Conservation (phyloP, 2,888 invertebrate species). For the Bombylius discolor region DNA sequence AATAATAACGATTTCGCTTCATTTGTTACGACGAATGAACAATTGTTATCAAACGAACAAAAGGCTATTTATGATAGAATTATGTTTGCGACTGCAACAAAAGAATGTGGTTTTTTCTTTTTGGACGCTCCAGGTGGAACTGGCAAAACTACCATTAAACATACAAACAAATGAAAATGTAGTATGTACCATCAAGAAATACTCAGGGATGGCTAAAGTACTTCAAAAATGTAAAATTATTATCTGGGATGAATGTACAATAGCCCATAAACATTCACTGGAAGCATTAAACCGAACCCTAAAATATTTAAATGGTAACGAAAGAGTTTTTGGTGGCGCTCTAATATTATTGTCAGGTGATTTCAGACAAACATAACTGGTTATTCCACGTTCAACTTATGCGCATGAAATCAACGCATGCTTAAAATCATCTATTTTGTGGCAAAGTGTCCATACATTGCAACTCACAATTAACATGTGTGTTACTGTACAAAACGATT, state of each 20-base stretch:
- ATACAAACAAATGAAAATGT: no score
- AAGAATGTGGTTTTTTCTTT: no score
- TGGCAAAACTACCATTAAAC: no score
- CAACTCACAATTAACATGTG: no score
- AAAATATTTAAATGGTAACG: background rate
- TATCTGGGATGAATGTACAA: conserved; percentile 11
- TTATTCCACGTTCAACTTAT: conserved; percentile 4
- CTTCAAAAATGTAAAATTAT: background rate
- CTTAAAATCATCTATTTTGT: background rate
- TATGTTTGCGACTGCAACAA: background rate
- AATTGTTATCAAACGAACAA: background rate
- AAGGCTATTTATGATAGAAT: background rate
- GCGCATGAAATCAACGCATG: conserved; percentile 5
- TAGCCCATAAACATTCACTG: conserved; percentile 17
- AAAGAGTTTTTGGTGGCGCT: conserved; percentile 20
- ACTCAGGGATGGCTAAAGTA: no score
- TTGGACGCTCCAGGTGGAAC: no score
- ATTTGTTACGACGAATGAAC: no score
- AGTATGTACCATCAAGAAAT: no score
- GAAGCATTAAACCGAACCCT: conserved; percentile 7
- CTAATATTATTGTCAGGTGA: conserved; percentile 24
- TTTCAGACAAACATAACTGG: conserved; percentile 22
- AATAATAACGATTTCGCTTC: no score
- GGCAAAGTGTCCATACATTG: no score
- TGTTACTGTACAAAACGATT: no score